Base-by-base conservation (phyloP, 2,888 invertebrate species). In the Parapristionchus giblindavisi region DNA sequence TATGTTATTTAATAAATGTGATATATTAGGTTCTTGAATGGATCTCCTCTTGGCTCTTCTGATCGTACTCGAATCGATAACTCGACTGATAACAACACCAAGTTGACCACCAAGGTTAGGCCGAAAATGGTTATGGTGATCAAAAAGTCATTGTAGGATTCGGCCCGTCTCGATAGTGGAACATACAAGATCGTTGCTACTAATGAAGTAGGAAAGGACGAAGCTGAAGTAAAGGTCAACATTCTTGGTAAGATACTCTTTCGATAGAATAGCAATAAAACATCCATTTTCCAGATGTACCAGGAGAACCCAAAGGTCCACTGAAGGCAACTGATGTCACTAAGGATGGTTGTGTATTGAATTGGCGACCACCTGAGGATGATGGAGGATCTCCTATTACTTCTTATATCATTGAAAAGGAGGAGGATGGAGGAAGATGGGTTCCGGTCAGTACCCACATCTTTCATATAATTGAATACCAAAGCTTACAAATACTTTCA, bases 311-410 rank as follows among this genome's bases (percentile, higher is more conserved):
- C 51, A 92, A 92, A 89, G 96, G 95, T 78, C 96, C 96, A 75
- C 91, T 97, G 21, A 91, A 92, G 43, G 94, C 94, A 87, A 92
- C 92, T 2, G 93, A 93, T 72, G 93, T 93, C 8, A 93, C 94
- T 2, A 94, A 94, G 86, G 95, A 95, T 79, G 92, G 93, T n/a
- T 92, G 95, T 68, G 93, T 94, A 3, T 89, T 97, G 75, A 94
- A 94, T 14, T 96, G 96, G 96, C 94, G 94, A 90, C 93, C 94
- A 87, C 96, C 96, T 0, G 94, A 93, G 87, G 96, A 97, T 87
- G 95, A 96, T 86, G 96, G 96, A 79, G 96, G 96, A 77, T 94
- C 94, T 78, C 94, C 95, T 76, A 94, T 96, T 81, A 94, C 94
- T 61, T 90, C 90, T 88, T 99, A 99, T 88, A 91, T 93, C 52